A percentile compares a stretch with the other conserved stretches of the same genome.
Conservation (phyloP, 1,140 invertebrate species). For the Sinella curviseta region DNA sequence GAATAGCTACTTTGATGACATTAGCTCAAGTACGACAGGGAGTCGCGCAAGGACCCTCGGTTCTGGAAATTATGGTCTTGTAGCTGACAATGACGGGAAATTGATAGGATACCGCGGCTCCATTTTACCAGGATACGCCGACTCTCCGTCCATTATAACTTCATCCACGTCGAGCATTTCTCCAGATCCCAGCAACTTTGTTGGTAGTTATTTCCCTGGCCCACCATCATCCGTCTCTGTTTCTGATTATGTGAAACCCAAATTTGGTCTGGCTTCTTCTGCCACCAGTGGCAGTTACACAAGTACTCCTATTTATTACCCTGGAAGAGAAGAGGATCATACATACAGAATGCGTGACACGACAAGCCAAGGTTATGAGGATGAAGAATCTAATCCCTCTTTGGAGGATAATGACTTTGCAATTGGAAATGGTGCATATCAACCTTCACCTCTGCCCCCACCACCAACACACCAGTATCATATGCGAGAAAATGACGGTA, state of each 20-base stretch:
- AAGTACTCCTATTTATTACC: slow-evolving; percentile 10
- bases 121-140: not conserved
- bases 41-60: not conserved
- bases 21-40: not conserved
- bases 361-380: slow-evolving; percentile 6
- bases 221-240: not conserved
- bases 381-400: not conserved
- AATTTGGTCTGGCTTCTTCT: not conserved
- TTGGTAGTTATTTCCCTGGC: not conserved
- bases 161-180: not conserved
- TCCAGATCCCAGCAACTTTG: not conserved
- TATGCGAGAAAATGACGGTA: not conserved
- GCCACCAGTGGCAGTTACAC: not conserved
- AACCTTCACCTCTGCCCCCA: not conserved
- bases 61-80: not conserved
- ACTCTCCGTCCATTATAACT: not conserved
- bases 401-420: not conserved
- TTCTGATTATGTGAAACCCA: not conserved
- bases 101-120: not conserved
- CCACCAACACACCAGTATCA: not conserved
- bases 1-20: not conserved
- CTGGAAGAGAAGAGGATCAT: slow-evolving; percentile 1
- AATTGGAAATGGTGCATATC: not conserved
- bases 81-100: slow-evolving; percentile 10
- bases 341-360: slow-evolving; percentile 2